A percentile compares a stretch with the other conserved stretches of the same genome.
These are phyloP conservation scores for Calameuta filiformis DNA, from an alignment of 2,888 invertebrate genomes.

Conservation along the genomic window DNA sequence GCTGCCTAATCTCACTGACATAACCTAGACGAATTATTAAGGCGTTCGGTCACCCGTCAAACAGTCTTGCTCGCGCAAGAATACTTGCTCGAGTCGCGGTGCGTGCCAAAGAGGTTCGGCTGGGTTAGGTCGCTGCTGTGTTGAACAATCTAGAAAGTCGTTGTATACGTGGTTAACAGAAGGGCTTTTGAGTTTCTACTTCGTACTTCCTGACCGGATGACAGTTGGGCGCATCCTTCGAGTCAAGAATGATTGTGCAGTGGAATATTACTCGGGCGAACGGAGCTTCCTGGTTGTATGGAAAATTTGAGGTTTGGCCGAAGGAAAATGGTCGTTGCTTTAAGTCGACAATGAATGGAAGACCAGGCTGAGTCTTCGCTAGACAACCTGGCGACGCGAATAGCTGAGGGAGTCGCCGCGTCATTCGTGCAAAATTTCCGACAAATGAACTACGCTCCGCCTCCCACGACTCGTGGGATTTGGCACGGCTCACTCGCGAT, in stretches of 20 bases:
- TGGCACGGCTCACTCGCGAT: background rate
- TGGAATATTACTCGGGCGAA: background rate
- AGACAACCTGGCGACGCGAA: constrained; percentile 48
- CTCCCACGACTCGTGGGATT: background rate
- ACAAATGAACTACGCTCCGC: background rate
- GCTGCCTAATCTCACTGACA: too few relatives aligned
- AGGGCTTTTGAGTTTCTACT: background rate
- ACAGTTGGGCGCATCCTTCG: background rate
- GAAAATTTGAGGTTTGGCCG: background rate
- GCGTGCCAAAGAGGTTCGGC: constrained; percentile 2
- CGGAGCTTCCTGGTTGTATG: background rate
- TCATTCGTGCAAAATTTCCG: background rate
- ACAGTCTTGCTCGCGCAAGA: background rate
- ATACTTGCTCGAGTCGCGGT: background rate
- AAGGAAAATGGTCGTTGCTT: background rate
- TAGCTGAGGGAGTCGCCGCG: constrained; percentile 35
- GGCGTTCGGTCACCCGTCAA: background rate
- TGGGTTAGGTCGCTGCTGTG: background rate
- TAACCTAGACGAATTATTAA: too few relatives aligned
- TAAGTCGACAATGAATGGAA: constrained; percentile 9
- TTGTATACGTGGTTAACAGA: background rate
- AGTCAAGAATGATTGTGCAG: background rate
- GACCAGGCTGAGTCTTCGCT: constrained; percentile 26
- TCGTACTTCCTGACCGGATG: background rate
- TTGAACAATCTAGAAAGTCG: background rate